Evolutionary conservation across 2,113 vertebrate genomes (phyloP).

Genomic region (Carollia perspicillata): DNA sequence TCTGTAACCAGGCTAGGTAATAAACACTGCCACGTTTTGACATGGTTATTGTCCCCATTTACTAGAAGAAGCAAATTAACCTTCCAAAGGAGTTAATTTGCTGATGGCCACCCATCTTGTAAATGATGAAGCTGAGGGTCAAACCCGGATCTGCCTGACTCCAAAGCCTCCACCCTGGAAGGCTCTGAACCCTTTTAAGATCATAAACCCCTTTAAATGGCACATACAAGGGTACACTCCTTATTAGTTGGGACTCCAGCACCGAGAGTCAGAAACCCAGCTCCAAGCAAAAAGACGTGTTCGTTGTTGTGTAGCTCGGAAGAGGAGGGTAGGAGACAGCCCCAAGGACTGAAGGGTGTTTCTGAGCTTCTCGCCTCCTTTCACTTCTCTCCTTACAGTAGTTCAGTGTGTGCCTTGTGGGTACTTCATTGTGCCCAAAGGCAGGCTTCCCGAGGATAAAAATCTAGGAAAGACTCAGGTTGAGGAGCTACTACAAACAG

Average conservation of each 20-base stretch:
- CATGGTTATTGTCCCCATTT: background rate
- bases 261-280: background rate
- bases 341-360: background rate
- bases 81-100: background rate
- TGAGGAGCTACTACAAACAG: background rate
- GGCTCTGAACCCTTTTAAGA: background rate
- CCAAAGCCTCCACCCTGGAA: background rate
- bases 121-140: background rate
- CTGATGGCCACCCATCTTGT: background rate
- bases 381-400: background rate
- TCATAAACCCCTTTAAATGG: background rate
- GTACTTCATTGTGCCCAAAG: fast-evolving
- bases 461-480: background rate
- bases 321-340: background rate
- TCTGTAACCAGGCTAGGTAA: background rate
- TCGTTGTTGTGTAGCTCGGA: background rate
- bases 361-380: background rate
- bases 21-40: background rate
- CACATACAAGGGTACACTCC: fast-evolving
- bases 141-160: background rate
- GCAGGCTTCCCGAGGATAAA: background rate
- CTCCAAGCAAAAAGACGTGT: background rate
- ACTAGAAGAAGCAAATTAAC: background rate
- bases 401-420: background rate
- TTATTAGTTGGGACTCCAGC: background rate